Evolutionary conservation across 2,888 invertebrate species (phyloP), one percentile per base, ranked within the genome.

Genomic region (Leucophenga maculata): DNA sequence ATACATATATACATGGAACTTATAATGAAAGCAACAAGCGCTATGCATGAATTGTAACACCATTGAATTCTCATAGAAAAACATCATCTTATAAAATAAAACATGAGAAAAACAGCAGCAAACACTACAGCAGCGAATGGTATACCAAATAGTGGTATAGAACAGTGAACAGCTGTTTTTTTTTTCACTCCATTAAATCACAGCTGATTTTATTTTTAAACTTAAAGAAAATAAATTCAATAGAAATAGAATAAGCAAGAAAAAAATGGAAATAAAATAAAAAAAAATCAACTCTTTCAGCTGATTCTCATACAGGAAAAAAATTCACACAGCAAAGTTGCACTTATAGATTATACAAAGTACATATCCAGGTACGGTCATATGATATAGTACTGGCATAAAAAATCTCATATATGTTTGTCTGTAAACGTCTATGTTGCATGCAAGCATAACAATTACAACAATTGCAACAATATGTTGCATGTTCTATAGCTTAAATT

Each of bases 151-250:
- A 3, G 26, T 26, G 26, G 26, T 26, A 26, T 11, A 54, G 11
- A 20, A 54, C 57, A 20, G 6, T 16, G 39, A 60, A 39, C 60
- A 60, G 60, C 60, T 60, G 60, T 60, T 26, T 26, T 26, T 26
- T n/a, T n/a, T n/a, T n/a, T n/a, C n/a, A n/a, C 14, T 16, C 39
- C 60, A 60, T 18, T 60, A 60, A 60, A 60, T 60, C 60, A 60
- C 60, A 60, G 60, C 60, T 60, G 60, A 60, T 60, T 39, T 14
- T 39, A 18, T 14, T n/a, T 14, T 2, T 18, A 60, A 16, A 39
- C 44, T 60, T 60, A 26, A 26, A 26, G 26, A 26, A 26, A 26
- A 26, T 26, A 26, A 3, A 26, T 26, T 26, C 26, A 26, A 26
- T 26, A 3, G 26, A 26, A 26, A 26, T n/a, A n/a, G n/a, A n/a